These are phyloP conservation scores for Amiota minor DNA, from an alignment of 2,888 invertebrate genomes.

Conservation along the genomic window DNA sequence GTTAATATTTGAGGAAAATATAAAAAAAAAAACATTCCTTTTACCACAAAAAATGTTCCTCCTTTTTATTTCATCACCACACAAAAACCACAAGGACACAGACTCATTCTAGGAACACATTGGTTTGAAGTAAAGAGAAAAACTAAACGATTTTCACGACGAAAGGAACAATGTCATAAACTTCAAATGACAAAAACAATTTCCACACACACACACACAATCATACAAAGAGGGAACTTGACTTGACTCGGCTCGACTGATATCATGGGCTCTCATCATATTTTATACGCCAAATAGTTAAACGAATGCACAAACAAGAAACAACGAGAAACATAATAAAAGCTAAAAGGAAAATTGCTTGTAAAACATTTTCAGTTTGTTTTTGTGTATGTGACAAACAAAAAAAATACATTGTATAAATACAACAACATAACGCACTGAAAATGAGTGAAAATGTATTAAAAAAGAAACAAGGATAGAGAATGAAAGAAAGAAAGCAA, in stretches of 20 bases:
- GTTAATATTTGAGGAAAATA: constrained; percentile 11
- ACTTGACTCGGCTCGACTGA: constrained; percentile 38
- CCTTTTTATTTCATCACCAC: not conserved
- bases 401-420: not conserved
- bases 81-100: constrained; percentile 55
- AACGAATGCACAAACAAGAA: constrained; percentile 67
- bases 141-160: not conserved
- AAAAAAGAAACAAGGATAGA: not conserved
- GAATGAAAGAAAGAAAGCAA: not conserved
- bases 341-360: constrained; percentile 67
- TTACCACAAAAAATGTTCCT: not conserved
- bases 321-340: constrained; percentile 45
- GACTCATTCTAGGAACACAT: constrained; percentile 39
- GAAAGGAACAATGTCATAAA: constrained; percentile 27
- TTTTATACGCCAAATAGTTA: constrained; percentile 66
- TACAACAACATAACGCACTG: not conserved
- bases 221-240: constrained; percentile 15
- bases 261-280: constrained; percentile 45
- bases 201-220: constrained; percentile 36
- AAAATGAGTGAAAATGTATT: constrained; percentile 18
- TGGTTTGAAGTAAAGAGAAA: constrained; percentile 40
- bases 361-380: constrained; percentile 60
- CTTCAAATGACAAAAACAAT: constrained; percentile 44
- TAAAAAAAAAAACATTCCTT: constrained; percentile 25
- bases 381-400: too few species aligned